Base-by-base conservation (phyloP, 2,113 vertebrate species). In the Bagarius yarrelli region DNA sequence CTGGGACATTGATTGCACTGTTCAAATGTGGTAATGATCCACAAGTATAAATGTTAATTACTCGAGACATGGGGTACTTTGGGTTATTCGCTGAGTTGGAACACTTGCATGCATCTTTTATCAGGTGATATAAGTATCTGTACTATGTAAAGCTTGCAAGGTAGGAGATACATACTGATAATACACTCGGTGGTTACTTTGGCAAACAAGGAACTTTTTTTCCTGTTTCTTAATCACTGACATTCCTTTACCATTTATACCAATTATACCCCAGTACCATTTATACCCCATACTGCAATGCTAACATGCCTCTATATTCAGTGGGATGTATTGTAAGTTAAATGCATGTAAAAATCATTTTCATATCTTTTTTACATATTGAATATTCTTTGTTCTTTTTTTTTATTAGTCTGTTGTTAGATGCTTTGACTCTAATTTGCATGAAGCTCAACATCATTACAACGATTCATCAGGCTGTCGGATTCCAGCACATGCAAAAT, bases 351-450 rank as follows among this genome's bases (percentile, higher is more conserved):
- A 70, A 70, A 21, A 5, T 50, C 40, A 70, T 70, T 70, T 52
- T 50, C 67, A 50, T 70, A 52, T 44, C 14, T 70, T 18, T 70
- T n/a, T 52, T 70, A 50, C 67, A 70, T 70, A 52, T 16, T 15
- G 27, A 71, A 50, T 50, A 15, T 8, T 71, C 3, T 50, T 27
- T 52, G 67, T 50, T 47, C 40, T 36, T 1, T 36, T 1, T 16
- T 47, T 70, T 25, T 27, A 15, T n/a, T 50, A 2, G 66, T 27
- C 47, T 70, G 40, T 50, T 71, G 66, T 52, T 71, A 50, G n/a
- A 50, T 4, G n/a, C 44, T 50, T 70, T 70, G 44, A 25, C n/a
- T 71, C 15, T 50, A 18, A 71, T 50, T 71, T 71, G 44, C 40
- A 71, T 71, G 1, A 50, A 9, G 44, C 27, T 52, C 14, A 47